Evolutionary conservation across 2,888 invertebrate genomes (phyloP).

Genomic region (Hirtodrosophila cameraria): DNA sequence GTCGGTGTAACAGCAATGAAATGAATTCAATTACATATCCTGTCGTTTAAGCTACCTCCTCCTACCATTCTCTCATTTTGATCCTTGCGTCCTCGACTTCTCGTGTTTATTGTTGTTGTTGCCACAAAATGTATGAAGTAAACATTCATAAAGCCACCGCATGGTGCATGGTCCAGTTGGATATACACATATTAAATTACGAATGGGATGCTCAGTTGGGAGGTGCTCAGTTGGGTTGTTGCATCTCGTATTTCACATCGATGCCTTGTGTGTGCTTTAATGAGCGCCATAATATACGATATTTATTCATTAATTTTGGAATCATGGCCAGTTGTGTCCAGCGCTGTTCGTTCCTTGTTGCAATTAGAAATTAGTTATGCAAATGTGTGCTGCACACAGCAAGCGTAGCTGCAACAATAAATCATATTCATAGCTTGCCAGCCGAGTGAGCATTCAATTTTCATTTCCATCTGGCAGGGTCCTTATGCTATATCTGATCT

Average conservation of each 20-base stretch:
- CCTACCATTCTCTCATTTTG: background rate
- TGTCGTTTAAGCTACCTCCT: background rate
- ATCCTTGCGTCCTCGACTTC: background rate
- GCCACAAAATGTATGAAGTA: constrained; percentile 11
- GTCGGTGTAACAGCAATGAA: constrained; percentile 24
- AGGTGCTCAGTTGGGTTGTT: too few relatives aligned
- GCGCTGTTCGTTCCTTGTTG: constrained; percentile 3
- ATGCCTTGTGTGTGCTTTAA: constrained; percentile 37
- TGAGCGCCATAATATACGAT: constrained; percentile 51
- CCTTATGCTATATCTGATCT: background rate
- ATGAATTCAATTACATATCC: constrained; percentile 54
- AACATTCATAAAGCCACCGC: constrained; percentile 14
- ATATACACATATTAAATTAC: constrained; percentile 20
- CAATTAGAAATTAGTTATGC: constrained; percentile 69
- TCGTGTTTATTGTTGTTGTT: background rate
- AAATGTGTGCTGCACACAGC: constrained; percentile 37
- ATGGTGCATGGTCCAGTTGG: constrained; percentile 1
- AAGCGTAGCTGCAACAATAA: constrained; percentile 36
- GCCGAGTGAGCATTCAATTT: constrained; percentile 41
- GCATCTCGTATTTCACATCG: background rate
- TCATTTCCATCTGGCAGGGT: constrained; percentile 31
- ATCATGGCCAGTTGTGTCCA: constrained; percentile 9
- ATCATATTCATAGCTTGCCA: constrained; percentile 66
- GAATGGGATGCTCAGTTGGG: background rate
- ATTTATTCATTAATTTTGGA: constrained; percentile 68